These are phyloP conservation scores for Rhombomys opimus DNA, from an alignment of 2,113 vertebrate genomes.

Conservation along the genomic window DNA sequence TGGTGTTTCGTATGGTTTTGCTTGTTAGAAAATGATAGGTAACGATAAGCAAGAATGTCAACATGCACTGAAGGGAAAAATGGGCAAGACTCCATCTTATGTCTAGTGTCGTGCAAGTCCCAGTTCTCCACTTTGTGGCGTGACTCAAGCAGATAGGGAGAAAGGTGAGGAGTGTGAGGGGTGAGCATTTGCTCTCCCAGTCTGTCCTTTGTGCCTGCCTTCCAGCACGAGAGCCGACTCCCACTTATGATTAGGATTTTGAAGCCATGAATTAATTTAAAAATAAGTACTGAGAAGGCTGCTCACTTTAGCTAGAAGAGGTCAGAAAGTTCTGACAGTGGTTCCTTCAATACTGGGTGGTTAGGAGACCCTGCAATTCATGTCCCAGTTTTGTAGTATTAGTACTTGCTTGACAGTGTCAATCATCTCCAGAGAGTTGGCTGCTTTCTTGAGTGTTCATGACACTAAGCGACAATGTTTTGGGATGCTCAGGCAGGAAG, in stretches of 20 bases:
- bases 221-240: background rate
- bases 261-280: conserved; percentile 14
- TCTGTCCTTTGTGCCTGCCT: background rate
- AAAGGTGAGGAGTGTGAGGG: background rate
- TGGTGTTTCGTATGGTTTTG: background rate
- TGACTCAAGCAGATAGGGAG: background rate
- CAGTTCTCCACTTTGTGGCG: background rate
- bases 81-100: background rate
- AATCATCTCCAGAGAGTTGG: background rate
- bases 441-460: background rate
- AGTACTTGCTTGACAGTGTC: background rate
- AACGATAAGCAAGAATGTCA: conserved; percentile 38
- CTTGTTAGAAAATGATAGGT: background rate
- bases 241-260: background rate
- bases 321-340: background rate
- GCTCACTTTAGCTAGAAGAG: background rate
- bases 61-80: background rate
- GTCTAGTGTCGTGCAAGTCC: background rate
- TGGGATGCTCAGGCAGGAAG: background rate
- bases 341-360: background rate
- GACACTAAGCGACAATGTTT: background rate
- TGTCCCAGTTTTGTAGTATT: background rate
- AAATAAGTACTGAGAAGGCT: background rate
- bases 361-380: conserved; percentile 21
- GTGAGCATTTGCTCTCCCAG: background rate